phyloP scores from a whole-genome alignment of 2,888 invertebrate species.

The Belgica antarctica region DNA sequence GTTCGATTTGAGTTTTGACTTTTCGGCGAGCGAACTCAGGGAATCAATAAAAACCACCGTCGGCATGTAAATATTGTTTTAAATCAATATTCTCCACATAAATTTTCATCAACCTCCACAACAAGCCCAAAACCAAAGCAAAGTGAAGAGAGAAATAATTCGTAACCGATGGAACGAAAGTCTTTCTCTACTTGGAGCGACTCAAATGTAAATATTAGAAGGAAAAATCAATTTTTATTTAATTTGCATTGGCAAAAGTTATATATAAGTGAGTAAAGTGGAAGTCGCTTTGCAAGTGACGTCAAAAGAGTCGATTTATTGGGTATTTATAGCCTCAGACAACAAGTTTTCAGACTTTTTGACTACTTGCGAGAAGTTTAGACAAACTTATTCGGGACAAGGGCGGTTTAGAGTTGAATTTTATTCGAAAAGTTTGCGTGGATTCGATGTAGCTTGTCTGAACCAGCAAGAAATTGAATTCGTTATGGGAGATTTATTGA shows the following conservation, averaged over 20 bases:
- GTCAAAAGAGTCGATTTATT: too few relatives aligned
- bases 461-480: too few relatives aligned
- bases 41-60: conserved; percentile 40
- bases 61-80: conserved; percentile 43
- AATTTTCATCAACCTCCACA: conserved; percentile 23
- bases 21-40: background rate
- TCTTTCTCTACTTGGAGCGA: background rate
- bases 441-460: too few relatives aligned
- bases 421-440: too few relatives aligned
- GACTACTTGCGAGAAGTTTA: too few relatives aligned
- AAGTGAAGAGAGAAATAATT: background rate
- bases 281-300: background rate
- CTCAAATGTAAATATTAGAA: conserved; percentile 27
- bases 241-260: conserved; percentile 38
- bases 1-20: too few relatives aligned
- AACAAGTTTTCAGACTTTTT: too few relatives aligned
- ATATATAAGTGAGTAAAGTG: background rate
- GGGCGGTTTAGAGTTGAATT: too few relatives aligned
- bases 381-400: too few relatives aligned
- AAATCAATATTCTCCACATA: conserved; percentile 42
- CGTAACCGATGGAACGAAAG: background rate
- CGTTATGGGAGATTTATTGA: too few relatives aligned
- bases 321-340: too few relatives aligned
- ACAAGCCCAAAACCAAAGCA: conserved; percentile 4
- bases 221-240: conserved; percentile 43